Conservation (phyloP, 2,113 vertebrate species). For the Nicator chloris region DNA sequence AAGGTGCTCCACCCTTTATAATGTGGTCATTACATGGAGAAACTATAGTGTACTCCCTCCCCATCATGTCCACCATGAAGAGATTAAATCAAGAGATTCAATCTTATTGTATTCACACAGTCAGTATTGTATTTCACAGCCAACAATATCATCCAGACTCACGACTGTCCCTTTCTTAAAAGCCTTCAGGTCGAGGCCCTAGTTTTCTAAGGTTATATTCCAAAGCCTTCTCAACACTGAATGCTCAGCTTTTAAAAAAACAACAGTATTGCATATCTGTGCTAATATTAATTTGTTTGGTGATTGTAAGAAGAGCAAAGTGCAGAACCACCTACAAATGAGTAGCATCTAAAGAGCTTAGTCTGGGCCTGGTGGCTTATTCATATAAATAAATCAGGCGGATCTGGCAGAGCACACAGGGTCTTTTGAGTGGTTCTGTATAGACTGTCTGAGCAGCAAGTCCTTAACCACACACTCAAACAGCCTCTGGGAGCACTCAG, state of each 20-base stretch:
- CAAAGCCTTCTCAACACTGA: not conserved
- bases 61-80: not conserved
- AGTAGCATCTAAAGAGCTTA: conserved; percentile 2
- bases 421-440: conserved; percentile 44
- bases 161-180: not conserved
- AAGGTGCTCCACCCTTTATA: not conserved
- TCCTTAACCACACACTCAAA: conserved; percentile 41
- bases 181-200: not conserved
- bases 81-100: not conserved
- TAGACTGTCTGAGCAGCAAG: conserved; percentile 47
- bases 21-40: not conserved
- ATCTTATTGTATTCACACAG: not conserved
- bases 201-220: not conserved
- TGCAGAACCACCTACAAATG: conserved; percentile 33
- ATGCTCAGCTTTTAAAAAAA: conserved; percentile 4
- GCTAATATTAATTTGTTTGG: conserved; percentile 36
- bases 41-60: not conserved
- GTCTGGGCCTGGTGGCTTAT: conserved; percentile 31
- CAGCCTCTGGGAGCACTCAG: conserved; percentile 47
- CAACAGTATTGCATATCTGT: not conserved
- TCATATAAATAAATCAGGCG: conserved; percentile 60
- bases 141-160: not conserved
- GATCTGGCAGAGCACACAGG: conserved; percentile 8
- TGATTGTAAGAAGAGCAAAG: not conserved
- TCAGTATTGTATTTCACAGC: not conserved